Evolutionary conservation across 1,140 invertebrate genomes (phyloP), one percentile per base, ranked within the genome.

Genomic region (Leptestheria dahalacensis): DNA sequence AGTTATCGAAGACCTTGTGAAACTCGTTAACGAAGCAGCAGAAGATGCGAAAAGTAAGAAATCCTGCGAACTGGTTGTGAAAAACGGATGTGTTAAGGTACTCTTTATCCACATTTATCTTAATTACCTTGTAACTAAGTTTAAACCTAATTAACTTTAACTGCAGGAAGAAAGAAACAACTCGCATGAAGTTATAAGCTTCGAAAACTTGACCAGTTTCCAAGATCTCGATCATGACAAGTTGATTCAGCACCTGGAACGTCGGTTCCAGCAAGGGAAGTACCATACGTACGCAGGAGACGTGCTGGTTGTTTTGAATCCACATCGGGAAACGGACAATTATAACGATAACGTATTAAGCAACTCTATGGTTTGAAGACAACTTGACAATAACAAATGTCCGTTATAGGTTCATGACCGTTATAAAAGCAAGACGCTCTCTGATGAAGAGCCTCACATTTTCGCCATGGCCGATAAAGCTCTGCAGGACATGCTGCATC

Each of bases 261-360:
- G 81, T 48, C 79, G 91, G 65, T 78, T 88, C 64, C 71, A 76
- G 46, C 75, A 80, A 62, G 83, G 83, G 23, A 73, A 81, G 57
- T 87, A 83, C 65, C 91, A 90, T 65, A 91, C 86, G 1, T 95
- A 90, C 67, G 78, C 94, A 51, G 92, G 91, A 2, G 91, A 96
- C 69, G 80, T 95, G 56, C 74, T 95, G 29, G 65, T 97, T 3
- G 83, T 89, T 24, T 68, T 95, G 0, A 95, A 95, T 75, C 88
- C 91, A 2, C 92, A 87, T 67, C 77, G 79, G 54, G 69, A 78
- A 21, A 41, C 6, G 6, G 33, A 41, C 15, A 41, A 9, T 15
- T 41, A 41, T 15, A 41, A 41, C 15, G 33, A 41, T 41, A 41
- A 41, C 33, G 6, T 15, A 41, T 41, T 41, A 6, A 6, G 6